Conservation (phyloP, 2,113 vertebrate genomes). For the Corapipo altera region DNA sequence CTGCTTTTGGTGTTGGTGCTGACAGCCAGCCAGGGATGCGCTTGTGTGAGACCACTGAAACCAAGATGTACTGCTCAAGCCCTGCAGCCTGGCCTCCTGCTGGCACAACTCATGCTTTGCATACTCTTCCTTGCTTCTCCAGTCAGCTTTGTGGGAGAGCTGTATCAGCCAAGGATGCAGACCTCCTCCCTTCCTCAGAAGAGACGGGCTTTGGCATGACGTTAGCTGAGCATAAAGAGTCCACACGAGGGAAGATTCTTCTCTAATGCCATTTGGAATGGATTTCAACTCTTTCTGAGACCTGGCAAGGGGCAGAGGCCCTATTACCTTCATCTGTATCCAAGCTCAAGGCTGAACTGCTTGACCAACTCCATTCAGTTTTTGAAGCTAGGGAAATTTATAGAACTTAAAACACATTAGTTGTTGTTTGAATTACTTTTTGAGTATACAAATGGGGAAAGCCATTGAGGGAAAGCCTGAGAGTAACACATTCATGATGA, state of each 20-base stretch:
- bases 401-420: neutral
- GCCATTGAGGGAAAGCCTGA: neutral
- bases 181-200: neutral
- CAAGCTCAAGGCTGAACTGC: neutral
- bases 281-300: neutral
- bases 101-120: neutral
- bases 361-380: neutral
- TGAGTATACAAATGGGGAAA: neutral
- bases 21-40: neutral
- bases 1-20: neutral
- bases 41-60: neutral
- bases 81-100: neutral
- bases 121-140: constrained; percentile 4
- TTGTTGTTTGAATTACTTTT: neutral
- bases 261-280: neutral
- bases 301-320: neutral
- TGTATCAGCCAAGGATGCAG: neutral
- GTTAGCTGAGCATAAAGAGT: neutral
- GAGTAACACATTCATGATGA: neutral
- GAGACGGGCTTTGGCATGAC: neutral
- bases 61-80: neutral
- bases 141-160: neutral
- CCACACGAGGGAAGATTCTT: neutral
- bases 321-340: neutral
- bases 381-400: neutral